Base-by-base conservation (phyloP, 92 coral and sea anemone genomes). In the Porites rus region DNA sequence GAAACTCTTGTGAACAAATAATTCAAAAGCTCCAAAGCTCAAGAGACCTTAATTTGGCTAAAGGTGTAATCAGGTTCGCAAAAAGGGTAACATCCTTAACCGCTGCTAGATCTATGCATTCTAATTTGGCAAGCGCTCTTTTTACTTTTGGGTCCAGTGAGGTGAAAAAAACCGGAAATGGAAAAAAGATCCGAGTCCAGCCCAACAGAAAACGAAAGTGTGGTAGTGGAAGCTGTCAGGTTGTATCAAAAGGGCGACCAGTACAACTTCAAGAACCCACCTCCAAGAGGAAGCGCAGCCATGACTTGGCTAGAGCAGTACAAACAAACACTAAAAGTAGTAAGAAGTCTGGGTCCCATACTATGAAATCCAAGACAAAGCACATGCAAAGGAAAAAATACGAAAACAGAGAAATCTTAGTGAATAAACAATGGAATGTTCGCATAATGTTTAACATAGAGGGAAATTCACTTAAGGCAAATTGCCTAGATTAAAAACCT, bases 111-210 rank as follows among this genome's bases (percentile, higher is more conserved):
- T 59, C 85, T 53, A 86, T 81, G 91, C 90, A 89, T 66, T 88
- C 93, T 12, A 73, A 89, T 58, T 90, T 92, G 21, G 65, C 74
- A 69, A 61, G 91, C 67, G 91, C 91, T 24, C 81, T 89, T 28
- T 92, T 88, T 70, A 79, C 84, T 73, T 92, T 92, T 92, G 92
- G 92, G 19, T 54, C 94, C 12, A 75, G 72, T 79, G 87, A 92
- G 43, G 8, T 89, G 21, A 66, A 61, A 21, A 88, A 67, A 86
- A 63, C 10, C 7, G 84, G 90, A 63, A 77, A 87, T 38, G 79
- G 88, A 43, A 81, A 82, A 63, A 70, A 82, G 51, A 82, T 82
- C 22, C 66, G 75, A 82, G 86, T 82, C 61, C 68, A 82, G 28
- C 86, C 76, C 31, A 82, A 82, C 75, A 69, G 66, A 63, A 82